These are phyloP conservation scores for Distichodus sexfasciatus DNA, from an alignment of 2,797 vertebrate species.

Conservation along the genomic window DNA sequence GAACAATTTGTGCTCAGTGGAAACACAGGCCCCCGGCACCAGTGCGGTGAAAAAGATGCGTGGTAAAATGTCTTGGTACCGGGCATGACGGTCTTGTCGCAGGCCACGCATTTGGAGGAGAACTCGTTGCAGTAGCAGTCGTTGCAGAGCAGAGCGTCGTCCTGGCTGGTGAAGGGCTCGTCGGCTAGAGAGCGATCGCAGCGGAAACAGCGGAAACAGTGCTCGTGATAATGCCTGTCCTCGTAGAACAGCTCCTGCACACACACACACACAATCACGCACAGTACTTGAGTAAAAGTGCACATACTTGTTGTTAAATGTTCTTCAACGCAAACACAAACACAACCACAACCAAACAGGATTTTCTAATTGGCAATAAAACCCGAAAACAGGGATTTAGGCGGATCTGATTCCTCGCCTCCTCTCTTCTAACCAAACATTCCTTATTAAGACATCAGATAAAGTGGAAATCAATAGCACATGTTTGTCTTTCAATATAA, in stretches of 20 bases:
- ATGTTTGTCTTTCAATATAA: constrained; percentile 22
- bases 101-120: constrained; percentile 94
- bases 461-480: constrained; percentile 16
- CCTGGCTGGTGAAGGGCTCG: constrained; percentile 96
- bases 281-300: too few species aligned
- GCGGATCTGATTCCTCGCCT: neutral
- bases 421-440: constrained; percentile 1
- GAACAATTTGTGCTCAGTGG: too few species aligned
- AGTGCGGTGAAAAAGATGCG: too few species aligned
- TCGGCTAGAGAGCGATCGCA: constrained; percentile 93
- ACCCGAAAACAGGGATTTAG: neutral
- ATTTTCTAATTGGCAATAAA: neutral
- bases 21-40: too few species aligned
- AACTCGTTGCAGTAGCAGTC: constrained; percentile 98
- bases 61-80: constrained; percentile 66
- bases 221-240: constrained; percentile 94
- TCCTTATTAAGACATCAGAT: constrained; percentile 12
- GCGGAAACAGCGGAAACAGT: constrained; percentile 97
- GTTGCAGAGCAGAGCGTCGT: constrained; percentile 90
- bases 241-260: constrained; percentile 95
- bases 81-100: constrained; percentile 96
- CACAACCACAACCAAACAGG: neutral
- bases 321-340: neutral
- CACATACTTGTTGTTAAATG: too few species aligned
- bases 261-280: constrained; percentile 12